Evolutionary conservation across 2,797 vertebrate genomes (phyloP).

Genomic region (Pterois miles): DNA sequence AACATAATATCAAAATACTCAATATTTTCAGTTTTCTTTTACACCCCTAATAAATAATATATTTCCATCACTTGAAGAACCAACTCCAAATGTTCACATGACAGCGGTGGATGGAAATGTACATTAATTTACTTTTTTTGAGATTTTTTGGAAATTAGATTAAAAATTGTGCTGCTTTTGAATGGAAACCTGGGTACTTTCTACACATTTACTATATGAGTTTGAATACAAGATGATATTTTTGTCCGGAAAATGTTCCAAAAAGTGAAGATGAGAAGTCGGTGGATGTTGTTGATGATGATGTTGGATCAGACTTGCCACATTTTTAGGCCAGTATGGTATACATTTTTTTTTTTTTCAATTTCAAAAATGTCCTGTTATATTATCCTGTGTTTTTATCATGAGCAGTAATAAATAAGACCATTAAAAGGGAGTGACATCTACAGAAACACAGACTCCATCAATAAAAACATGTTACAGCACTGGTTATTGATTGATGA

Average conservation of each 20-base stretch:
- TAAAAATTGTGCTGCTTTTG: background rate
- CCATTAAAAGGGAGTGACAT: background rate
- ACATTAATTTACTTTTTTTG: background rate
- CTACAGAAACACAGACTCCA: background rate
- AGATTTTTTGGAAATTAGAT: background rate
- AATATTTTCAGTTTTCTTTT: too few relatives aligned
- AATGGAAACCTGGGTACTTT: background rate
- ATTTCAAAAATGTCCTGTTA: background rate
- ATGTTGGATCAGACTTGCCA: background rate
- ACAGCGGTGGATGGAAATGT: background rate
- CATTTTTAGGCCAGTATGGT: background rate
- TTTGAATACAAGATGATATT: background rate
- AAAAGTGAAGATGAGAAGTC: background rate
- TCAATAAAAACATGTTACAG: background rate
- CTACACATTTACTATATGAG: background rate
- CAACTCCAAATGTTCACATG: background rate
- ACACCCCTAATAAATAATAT: too few relatives aligned
- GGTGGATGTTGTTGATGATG: background rate
- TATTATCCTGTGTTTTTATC: background rate
- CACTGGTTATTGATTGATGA: slow-evolving; percentile 7
- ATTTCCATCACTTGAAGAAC: background rate
- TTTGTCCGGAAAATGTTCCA: background rate
- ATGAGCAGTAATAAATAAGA: background rate
- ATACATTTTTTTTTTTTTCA: background rate
- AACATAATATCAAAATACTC: too few relatives aligned